phyloP scores from a whole-genome alignment of 2,113 vertebrate species.

The Sporophila hypoxantha region DNA sequence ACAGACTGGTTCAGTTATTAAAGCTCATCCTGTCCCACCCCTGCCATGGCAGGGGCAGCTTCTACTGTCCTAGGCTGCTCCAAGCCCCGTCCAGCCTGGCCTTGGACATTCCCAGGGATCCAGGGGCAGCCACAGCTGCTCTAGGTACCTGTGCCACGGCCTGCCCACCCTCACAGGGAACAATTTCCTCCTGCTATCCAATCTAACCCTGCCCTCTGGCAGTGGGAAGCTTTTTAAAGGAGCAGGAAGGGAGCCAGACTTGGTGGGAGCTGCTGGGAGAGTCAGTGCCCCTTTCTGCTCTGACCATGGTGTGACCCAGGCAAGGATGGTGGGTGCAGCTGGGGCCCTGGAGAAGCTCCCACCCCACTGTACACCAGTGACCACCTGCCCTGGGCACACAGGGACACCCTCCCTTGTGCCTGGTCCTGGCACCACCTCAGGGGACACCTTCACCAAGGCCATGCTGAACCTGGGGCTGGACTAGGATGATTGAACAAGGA shows the following conservation, averaged over 20 bases:
- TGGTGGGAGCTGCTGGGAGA: neutral
- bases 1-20: neutral
- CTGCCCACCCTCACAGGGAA: neutral
- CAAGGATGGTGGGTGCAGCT: neutral
- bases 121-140: neutral
- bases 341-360: neutral
- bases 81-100: rapidly evolving
- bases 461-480: neutral
- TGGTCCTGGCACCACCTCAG: neutral
- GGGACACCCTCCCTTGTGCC: neutral
- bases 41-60: neutral
- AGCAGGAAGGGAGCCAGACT: neutral
- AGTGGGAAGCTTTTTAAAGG: neutral
- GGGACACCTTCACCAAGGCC: neutral
- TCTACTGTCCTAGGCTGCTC: neutral
- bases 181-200: neutral
- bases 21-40: neutral
- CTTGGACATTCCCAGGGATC: neutral
- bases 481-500: neutral
- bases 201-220: neutral
- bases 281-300: neutral
- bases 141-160: neutral
- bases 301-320: neutral
- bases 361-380: neutral
- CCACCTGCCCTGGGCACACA: too few relatives aligned